Evolutionary conservation across 2,888 invertebrate genomes (phyloP).

Genomic region (Nasonia oneida): DNA sequence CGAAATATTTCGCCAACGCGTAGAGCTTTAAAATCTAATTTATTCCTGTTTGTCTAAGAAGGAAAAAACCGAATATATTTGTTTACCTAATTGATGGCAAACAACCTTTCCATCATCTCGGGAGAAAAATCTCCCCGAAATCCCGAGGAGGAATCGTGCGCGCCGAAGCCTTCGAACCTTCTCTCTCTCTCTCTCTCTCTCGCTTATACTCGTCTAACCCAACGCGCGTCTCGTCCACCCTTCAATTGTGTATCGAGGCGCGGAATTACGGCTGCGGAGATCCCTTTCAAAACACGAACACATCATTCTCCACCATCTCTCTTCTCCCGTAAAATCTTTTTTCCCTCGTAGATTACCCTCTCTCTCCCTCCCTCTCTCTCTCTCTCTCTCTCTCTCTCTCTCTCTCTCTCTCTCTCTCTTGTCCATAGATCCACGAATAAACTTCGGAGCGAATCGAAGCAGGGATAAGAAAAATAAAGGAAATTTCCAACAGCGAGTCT

Average conservation of each 20-base stretch:
- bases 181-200: neutral
- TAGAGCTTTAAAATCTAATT: no score
- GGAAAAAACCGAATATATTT: neutral
- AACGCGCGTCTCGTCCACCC: neutral
- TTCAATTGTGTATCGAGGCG: conserved; percentile 10
- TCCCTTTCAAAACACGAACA: conserved; percentile 25
- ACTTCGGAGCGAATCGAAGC: neutral
- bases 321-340: neutral
- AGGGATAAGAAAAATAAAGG: neutral
- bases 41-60: neutral
- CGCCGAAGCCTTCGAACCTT: neutral
- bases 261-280: conserved; percentile 1
- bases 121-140: neutral
- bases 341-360: conserved; percentile 13
- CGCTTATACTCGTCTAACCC: neutral
- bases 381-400: neutral
- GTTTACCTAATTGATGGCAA: neutral
- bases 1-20: no score
- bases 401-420: neutral
- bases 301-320: conserved; percentile 1
- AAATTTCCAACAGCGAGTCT: neutral
- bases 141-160: neutral
- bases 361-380: neutral
- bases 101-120: neutral
- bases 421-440: neutral